Base-by-base conservation (phyloP, 2,888 invertebrate genomes). In the Rotaria socialis region DNA sequence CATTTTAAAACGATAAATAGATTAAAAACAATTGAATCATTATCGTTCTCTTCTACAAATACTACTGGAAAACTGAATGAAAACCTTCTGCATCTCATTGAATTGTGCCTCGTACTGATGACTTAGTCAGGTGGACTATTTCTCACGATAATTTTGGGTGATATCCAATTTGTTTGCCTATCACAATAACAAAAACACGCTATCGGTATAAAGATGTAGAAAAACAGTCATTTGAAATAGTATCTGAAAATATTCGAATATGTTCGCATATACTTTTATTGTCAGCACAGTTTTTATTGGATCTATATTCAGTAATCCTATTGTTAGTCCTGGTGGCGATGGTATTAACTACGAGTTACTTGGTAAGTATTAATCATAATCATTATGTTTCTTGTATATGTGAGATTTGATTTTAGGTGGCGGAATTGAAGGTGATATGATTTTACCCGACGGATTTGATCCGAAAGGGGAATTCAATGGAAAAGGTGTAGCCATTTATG, bases 341-440 rank as follows among this genome's bases (percentile, higher is more conserved):
- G 16, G 16, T 35, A 35, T 67, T 35, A 35, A 67, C 24, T 67
- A 67, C 16, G 67, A 67, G 16, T 35, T 67, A 35, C 27, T 27
- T 67, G 67, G 67, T 67, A n/a, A 67, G 6, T 67, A 8, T 35
- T 16, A 35, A 35, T 35, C 7, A 4, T 11, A 5, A 35, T 35
- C 6, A 16, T 27, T 27, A 27, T 14, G 3, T 14, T 35, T 22
- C 4, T 67, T 14, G 14, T 2, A 27, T 67, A 24, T 67, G 2
- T 67, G 35, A 35, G 35, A 35, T 35, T 35, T 35, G 35, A 35
- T 35, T 16, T 16, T 14, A 67, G 67, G 67, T 67, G 67, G 67
- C 35, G 67, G 67, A 67, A 35, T 67, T 14, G 67, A 67, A 67
- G 67, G 67, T 27, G 67, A 67, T 67, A 67, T 67, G 67, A 67